Base-by-base conservation (phyloP, 1,140 invertebrate genomes). In the Lineus longissimus region DNA sequence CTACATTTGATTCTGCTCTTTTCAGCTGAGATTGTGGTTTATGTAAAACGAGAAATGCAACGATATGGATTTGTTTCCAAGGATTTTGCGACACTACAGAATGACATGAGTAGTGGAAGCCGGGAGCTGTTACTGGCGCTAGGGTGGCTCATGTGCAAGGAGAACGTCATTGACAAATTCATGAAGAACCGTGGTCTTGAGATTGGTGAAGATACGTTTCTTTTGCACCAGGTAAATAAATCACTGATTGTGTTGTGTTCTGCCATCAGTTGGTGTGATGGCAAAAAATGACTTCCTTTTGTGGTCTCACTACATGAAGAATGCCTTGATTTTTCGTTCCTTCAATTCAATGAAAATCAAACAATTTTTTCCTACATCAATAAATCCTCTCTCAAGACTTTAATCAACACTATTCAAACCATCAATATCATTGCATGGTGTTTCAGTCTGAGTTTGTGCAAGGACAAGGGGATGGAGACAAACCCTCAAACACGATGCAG, bases 51-150 rank as follows among this genome's bases (percentile, higher is more conserved):
- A 51, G 68, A 70, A 29, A 63, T 76, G 55, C 70, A 74, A 63
- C 58, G 60, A 9, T 51, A 58, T 41, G 75, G 75, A 2, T 76
- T 73, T 61, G 29, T 65, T 19, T 72, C 68, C 9, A 22, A 36
- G 11, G 67, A 70, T 25, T 75, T 76, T 65, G 61, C 65, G 2
- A 36, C 57, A 19, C 61, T 75, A 2, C 70, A 72, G 6, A 64
- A 65, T 67, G 72, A 74, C 66, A 71, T 71, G 67, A 65, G 30
- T 11, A 36, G 22, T 17, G 75, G 75, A 1, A 75, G 73, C 51
- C 64, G 75, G n/a, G 75, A 76, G 25, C 56, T 76, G 11, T 58
- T 76, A 45, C 61, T 76, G 57, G 75, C 71, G 7, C 66, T 76
- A 58, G 75, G 69, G 11, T 76, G 75, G 75, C 61, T 76, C 11